A percentile compares a stretch with the other conserved stretches of the same genome.
Conservation (phyloP, 2,888 invertebrate species). For the Micoletzkya japonica region DNA sequence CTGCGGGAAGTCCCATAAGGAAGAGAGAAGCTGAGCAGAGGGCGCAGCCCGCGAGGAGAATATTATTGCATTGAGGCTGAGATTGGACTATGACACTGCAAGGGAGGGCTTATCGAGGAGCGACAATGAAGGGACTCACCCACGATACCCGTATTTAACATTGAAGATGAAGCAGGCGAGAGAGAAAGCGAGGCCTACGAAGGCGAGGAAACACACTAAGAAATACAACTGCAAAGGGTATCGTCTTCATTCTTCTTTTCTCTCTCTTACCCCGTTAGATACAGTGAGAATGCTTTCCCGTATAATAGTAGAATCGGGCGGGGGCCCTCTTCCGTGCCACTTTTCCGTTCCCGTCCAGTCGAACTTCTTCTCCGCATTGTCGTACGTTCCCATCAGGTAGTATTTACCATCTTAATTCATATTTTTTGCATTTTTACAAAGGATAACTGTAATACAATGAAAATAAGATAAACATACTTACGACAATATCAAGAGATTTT, state of each 20-base stretch:
- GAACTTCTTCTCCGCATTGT: slow-evolving; percentile 90
- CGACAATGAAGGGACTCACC: slow-evolving; percentile 70
- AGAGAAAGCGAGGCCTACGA: slow-evolving; percentile 84
- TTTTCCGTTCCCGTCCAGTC: slow-evolving; percentile 83
- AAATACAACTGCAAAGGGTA: slow-evolving; percentile 76
- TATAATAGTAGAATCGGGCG: slow-evolving; percentile 60
- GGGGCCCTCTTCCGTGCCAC: slow-evolving; percentile 66
- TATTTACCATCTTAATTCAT: slow-evolving; percentile 80
- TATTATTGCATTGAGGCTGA: slow-evolving; percentile 94
- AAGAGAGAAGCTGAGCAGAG: slow-evolving; percentile 88
- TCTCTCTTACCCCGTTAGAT: slow-evolving; percentile 41
- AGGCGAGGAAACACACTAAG: slow-evolving; percentile 87
- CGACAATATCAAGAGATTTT: too few species aligned
- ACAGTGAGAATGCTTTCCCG: slow-evolving; percentile 53
- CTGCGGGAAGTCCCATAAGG: slow-evolving; percentile 74
- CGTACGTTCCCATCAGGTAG: slow-evolving; percentile 90
- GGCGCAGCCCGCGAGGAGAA: slow-evolving; percentile 90
- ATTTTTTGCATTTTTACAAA: background rate
- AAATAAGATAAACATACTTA: background rate
- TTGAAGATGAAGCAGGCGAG: slow-evolving; percentile 87
- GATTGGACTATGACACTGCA: slow-evolving; percentile 90
- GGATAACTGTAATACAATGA: background rate
- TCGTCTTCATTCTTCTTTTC: background rate
- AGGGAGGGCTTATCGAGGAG: slow-evolving; percentile 20
- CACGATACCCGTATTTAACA: slow-evolving; percentile 84